These are phyloP conservation scores for Ptilonorhynchus violaceus DNA, from an alignment of 2,113 vertebrate genomes.

Conservation along the genomic window DNA sequence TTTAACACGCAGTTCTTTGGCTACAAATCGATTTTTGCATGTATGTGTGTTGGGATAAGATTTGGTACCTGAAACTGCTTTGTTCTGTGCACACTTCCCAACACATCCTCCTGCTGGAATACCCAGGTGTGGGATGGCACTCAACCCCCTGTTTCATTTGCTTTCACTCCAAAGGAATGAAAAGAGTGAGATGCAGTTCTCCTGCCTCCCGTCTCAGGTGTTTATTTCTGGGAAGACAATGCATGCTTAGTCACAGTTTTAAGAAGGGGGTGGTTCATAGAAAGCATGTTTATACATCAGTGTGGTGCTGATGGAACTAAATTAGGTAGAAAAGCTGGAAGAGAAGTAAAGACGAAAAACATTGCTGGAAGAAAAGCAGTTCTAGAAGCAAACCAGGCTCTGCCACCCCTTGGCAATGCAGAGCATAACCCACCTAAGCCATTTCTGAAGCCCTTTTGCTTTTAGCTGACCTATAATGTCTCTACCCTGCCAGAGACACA, in stretches of 20 bases:
- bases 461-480: neutral
- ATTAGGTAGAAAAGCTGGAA: neutral
- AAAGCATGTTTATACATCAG: neutral
- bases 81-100: neutral
- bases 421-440: neutral
- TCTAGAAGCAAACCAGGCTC: neutral
- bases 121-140: neutral
- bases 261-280: neutral
- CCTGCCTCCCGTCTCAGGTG: neutral
- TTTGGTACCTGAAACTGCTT: neutral
- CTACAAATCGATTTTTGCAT: neutral
- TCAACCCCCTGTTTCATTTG: neutral
- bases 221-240: neutral
- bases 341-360: neutral
- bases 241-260: neutral
- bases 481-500: neutral
- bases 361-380: neutral
- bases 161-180: neutral
- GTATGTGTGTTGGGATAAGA: neutral
- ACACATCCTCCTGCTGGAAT: neutral
- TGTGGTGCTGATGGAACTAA: neutral
- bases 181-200: neutral
- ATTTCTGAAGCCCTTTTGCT: neutral
- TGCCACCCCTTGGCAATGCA: neutral
- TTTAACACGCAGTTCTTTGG: neutral